phyloP scores from a whole-genome alignment of 2,113 vertebrate genomes.

The Mastomys coucha region DNA sequence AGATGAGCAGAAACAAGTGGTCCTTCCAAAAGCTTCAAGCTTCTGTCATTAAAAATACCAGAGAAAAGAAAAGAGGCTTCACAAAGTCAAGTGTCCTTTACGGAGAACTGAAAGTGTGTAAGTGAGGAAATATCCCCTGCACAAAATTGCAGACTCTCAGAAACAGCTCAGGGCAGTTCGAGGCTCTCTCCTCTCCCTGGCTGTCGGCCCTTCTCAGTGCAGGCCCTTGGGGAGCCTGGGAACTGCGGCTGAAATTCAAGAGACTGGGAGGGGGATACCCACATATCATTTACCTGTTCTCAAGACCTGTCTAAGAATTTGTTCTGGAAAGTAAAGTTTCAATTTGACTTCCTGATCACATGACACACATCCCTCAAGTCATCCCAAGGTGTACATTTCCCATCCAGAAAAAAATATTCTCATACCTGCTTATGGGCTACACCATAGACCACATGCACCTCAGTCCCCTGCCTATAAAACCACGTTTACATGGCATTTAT shows the following conservation, averaged over 20 bases:
- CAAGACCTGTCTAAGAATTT: neutral
- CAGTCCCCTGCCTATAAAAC: neutral
- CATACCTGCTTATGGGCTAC: neutral
- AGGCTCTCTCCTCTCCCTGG: conserved; percentile 75
- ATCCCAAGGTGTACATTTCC: neutral
- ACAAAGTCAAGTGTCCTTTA: neutral
- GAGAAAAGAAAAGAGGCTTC: neutral
- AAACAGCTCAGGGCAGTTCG: conserved; percentile 72
- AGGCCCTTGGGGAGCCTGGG: neutral
- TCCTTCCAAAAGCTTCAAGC: neutral
- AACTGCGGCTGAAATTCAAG: conserved; percentile 10
- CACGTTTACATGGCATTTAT: neutral
- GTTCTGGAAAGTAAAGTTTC: neutral
- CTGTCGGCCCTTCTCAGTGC: conserved; percentile 57
- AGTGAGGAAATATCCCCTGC: neutral
- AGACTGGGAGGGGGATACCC: neutral
- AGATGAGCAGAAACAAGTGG: neutral
- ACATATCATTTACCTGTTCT: neutral
- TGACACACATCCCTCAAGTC: neutral
- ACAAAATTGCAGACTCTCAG: conserved; percentile 71
- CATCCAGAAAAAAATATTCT: neutral
- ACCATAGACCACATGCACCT: neutral
- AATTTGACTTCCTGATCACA: neutral
- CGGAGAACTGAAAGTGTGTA: neutral
- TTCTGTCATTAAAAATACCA: neutral